These are phyloP conservation scores for Brachypteracias leptosomus DNA, from an alignment of 2,113 vertebrate species.

Conservation along the genomic window DNA sequence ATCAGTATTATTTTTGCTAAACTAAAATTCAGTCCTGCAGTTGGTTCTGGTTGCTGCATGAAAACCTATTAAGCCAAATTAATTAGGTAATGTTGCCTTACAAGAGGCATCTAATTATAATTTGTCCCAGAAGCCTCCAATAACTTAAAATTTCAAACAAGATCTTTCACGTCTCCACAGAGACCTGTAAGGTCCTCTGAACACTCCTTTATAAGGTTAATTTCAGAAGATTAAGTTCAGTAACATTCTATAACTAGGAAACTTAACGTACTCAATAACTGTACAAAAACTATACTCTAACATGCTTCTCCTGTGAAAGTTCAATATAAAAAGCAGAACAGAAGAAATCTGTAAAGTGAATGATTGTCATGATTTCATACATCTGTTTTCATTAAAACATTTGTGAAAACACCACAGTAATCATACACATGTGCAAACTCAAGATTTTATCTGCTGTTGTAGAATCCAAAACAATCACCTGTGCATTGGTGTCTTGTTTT, in stretches of 20 bases:
- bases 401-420: neutral
- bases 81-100: neutral
- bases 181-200: constrained; percentile 31
- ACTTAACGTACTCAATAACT: neutral
- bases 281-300: neutral
- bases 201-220: neutral
- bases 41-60: neutral
- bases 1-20: neutral
- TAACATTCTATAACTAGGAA: neutral
- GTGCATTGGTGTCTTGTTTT: neutral
- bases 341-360: neutral
- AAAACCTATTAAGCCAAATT: neutral
- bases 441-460: neutral
- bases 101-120: neutral
- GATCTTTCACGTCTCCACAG: constrained; percentile 45
- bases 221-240: neutral
- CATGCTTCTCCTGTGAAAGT: neutral
- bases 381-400: neutral
- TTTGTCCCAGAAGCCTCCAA: too few species aligned
- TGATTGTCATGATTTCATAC: neutral
- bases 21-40: neutral
- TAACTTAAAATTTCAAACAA: constrained; percentile 76
- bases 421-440: neutral
- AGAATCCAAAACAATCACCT: neutral
- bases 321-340: neutral